These are phyloP conservation scores for Drosophila meridiana DNA, from an alignment of 2,888 invertebrate genomes.

Conservation along the genomic window DNA sequence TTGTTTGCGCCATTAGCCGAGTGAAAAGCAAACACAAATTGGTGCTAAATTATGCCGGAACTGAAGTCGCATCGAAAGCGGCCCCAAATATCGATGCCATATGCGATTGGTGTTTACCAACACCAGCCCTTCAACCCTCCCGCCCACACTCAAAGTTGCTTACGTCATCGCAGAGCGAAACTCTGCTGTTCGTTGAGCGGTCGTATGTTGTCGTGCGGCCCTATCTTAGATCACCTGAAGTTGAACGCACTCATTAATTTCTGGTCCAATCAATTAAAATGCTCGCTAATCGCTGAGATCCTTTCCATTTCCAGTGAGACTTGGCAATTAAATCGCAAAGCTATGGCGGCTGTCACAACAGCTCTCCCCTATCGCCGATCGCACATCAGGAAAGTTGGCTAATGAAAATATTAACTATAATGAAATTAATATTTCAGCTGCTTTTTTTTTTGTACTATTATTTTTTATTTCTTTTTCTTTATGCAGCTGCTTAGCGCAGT, in stretches of 20 bases:
- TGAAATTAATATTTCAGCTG: conserved; percentile 74
- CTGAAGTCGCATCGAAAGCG: conserved; percentile 53
- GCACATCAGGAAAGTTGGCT: conserved; percentile 69
- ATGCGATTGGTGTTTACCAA: conserved; percentile 35
- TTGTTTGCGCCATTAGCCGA: conserved; percentile 69
- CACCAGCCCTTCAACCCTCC: not conserved
- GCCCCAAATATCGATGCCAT: conserved; percentile 40
- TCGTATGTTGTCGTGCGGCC: conserved; percentile 13
- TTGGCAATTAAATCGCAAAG: conserved; percentile 70
- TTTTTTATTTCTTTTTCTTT: not conserved
- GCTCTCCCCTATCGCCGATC: conserved; percentile 49
- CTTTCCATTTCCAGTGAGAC: conserved; percentile 59
- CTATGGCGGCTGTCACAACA: conserved; percentile 59
- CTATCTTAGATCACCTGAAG: conserved; percentile 27
- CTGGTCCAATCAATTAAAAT: conserved; percentile 45
- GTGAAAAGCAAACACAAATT: conserved; percentile 78
- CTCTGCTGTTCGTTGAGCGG: conserved; percentile 23
- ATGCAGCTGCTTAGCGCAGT: conserved; percentile 29
- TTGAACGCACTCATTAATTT: conserved; percentile 51
- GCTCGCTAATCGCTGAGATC: conserved; percentile 50
- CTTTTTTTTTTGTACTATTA: not conserved
- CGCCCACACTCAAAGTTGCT: conserved; percentile 21
- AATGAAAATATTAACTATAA: conserved; percentile 77
- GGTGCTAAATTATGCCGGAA: conserved; percentile 80
- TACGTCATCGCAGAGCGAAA: conserved; percentile 67